Percentiles rank a stretch among this genome's conserved stretches.
Evolutionary conservation across 2,797 vertebrate genomes (phyloP).

Genomic region (Pipistrellus kuhlii): DNA sequence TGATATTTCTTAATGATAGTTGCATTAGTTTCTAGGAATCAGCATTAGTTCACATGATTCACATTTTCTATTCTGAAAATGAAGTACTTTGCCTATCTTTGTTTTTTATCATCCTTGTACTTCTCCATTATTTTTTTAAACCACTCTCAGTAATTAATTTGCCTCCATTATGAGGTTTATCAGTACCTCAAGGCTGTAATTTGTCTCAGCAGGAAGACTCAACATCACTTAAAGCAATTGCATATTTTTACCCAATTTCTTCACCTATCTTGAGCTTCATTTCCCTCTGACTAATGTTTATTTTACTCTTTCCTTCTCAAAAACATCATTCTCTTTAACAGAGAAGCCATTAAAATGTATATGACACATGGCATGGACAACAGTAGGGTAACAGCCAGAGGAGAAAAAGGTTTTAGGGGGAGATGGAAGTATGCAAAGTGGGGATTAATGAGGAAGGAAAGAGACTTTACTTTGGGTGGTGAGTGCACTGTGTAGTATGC

Average conservation of each 20-base stretch:
- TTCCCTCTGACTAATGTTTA: slow-evolving; percentile 59
- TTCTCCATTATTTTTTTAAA: slow-evolving; percentile 66
- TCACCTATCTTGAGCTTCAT: slow-evolving; percentile 43
- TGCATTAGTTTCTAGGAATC: slow-evolving; percentile 11
- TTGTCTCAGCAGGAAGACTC: slow-evolving; percentile 52
- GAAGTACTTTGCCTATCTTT: slow-evolving; percentile 51
- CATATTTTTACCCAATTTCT: not conserved
- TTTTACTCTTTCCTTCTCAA: slow-evolving; percentile 44
- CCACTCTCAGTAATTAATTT: slow-evolving; percentile 71
- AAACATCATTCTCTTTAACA: slow-evolving; percentile 42
- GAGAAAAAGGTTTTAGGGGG: too few species aligned
- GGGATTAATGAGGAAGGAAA: not conserved
- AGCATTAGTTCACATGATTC: not conserved
- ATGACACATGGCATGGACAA: not conserved
- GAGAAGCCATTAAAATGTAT: slow-evolving; percentile 3
- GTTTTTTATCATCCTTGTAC: not conserved
- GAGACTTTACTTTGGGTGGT: not conserved
- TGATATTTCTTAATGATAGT: not conserved
- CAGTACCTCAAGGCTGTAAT: slow-evolving; percentile 61
- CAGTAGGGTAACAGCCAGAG: not conserved
- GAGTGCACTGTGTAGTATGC: not conserved
- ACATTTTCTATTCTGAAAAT: slow-evolving; percentile 33
- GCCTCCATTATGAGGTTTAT: slow-evolving; percentile 58
- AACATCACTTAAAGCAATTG: slow-evolving; percentile 53
- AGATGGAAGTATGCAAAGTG: not conserved